Conservation (phyloP, 2,797 vertebrate species). For the Coregonus suidteri region DNA sequence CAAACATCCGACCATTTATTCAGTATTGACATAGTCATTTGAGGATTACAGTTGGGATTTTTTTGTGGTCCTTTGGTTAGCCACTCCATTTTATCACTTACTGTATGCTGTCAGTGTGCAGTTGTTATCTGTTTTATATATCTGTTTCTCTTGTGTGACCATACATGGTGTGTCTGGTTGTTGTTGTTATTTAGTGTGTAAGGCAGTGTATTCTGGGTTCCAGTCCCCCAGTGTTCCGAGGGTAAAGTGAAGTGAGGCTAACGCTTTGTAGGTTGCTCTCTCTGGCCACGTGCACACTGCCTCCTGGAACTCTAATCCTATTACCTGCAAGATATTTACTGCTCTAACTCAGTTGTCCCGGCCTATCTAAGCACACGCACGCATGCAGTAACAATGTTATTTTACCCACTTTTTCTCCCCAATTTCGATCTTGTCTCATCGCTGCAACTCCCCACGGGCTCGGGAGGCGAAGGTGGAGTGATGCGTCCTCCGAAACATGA, state of each 20-base stretch:
- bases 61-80: neutral
- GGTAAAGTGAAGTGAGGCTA: neutral
- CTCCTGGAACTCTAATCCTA: conserved; percentile 68
- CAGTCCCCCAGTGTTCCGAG: neutral
- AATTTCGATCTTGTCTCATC: no score
- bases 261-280: neutral
- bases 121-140: neutral
- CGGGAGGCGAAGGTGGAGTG: no score
- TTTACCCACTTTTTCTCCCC: no score
- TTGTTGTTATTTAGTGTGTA: neutral
- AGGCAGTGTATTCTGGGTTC: neutral
- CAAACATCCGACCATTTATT: conserved; percentile 13
- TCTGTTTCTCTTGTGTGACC: no score
- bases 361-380: neutral
- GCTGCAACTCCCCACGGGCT: no score
- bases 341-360: conserved; percentile 40
- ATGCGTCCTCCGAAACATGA: no score
- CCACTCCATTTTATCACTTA: neutral
- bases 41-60: neutral
- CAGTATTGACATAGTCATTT: neutral
- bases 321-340: conserved; percentile 72
- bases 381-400: no score
- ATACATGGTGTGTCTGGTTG: neutral
- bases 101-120: no score
- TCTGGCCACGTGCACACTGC: conserved; percentile 16